Percentiles rank a stretch among this genome's conserved stretches.
Evolutionary conservation across 2,797 vertebrate species (phyloP).

Genomic region (Manis crassicaudata): DNA sequence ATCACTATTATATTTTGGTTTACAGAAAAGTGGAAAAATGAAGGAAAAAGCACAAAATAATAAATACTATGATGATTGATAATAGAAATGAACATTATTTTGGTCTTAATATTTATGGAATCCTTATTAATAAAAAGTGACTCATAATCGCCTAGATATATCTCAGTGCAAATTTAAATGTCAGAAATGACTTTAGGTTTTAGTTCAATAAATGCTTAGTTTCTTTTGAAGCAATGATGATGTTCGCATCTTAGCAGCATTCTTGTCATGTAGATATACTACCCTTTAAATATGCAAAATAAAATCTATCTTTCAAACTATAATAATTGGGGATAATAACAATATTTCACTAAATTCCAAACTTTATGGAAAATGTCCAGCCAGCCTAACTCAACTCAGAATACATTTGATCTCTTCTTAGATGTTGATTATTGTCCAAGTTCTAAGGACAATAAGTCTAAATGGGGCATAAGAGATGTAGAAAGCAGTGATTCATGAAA

Average conservation of each 20-base stretch:
- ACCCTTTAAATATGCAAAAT: not conserved
- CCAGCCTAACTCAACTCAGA: not conserved
- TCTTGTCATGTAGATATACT: not conserved
- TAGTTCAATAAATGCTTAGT: not conserved
- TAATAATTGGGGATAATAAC: not conserved
- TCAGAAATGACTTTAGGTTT: not conserved
- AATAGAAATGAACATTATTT: not conserved
- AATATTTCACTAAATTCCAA: not conserved
- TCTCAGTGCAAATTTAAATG: not conserved
- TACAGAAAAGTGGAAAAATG: not conserved
- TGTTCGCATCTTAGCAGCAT: not conserved
- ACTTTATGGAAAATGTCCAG: not conserved
- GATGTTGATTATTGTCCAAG: not conserved
- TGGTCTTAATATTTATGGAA: not conserved
- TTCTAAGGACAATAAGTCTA: not conserved
- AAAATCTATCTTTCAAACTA: not conserved
- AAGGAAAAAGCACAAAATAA: not conserved
- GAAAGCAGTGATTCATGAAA: not conserved
- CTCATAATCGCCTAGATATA: not conserved
- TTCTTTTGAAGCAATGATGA: not conserved
- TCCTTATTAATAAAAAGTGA: not conserved
- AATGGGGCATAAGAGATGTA: no score
- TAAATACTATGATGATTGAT: not conserved
- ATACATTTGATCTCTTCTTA: not conserved
- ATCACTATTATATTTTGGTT: not conserved